phyloP scores from a whole-genome alignment of 1,140 invertebrate genomes.

The Nasonia longicornis region DNA sequence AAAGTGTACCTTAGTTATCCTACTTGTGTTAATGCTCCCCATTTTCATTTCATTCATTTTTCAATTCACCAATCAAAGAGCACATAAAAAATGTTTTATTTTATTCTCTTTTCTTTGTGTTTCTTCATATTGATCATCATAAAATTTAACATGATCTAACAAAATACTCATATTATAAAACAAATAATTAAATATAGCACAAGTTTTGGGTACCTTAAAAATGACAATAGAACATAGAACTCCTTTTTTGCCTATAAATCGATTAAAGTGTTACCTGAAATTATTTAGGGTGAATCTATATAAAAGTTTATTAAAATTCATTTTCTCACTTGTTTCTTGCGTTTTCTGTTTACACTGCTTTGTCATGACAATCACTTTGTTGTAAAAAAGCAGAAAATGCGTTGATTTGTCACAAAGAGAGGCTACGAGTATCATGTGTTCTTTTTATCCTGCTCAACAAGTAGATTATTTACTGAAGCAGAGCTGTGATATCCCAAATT shows the following conservation, averaged over 20 bases:
- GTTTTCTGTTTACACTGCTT: constrained; percentile 19
- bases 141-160: neutral
- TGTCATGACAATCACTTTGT: constrained; percentile 17
- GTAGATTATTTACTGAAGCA: constrained; percentile 67
- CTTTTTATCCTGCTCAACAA: neutral
- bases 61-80: constrained; percentile 16
- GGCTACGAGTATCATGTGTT: constrained; percentile 35
- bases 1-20: constrained; percentile 24
- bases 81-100: constrained; percentile 25
- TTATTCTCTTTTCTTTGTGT: constrained; percentile 6
- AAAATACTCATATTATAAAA: constrained; percentile 17
- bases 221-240: constrained; percentile 17
- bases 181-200: constrained; percentile 3
- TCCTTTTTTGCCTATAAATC: constrained; percentile 10
- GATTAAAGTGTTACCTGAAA: constrained; percentile 14
- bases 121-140: neutral
- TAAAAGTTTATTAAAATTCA: constrained; percentile 34
- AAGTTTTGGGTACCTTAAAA: constrained; percentile 26
- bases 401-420: constrained; percentile 39
- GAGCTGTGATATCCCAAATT: constrained; percentile 81
- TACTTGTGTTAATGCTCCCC: constrained; percentile 27
- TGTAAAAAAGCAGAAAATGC: constrained; percentile 33
- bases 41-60: constrained; percentile 1
- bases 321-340: constrained; percentile 18
- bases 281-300: constrained; percentile 36